Percentiles rank a stretch among this genome's conserved stretches.
Evolutionary conservation across 2,113 vertebrate species (phyloP).

Genomic region (Phrynocephalus versicolor): DNA sequence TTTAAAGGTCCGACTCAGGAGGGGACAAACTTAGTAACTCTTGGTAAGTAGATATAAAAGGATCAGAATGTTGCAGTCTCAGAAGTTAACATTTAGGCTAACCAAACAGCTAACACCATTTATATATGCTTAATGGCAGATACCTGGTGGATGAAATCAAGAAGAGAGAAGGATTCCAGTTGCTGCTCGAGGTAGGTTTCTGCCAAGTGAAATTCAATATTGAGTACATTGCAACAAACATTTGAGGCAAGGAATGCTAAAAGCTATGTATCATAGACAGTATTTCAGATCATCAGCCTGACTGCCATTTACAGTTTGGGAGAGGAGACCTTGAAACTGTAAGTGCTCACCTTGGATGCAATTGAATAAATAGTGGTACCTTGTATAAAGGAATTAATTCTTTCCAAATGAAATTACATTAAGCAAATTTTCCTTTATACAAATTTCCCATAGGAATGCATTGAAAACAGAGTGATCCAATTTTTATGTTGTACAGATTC

Average conservation of each 20-base stretch:
- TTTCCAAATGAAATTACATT: no score
- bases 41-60: no score
- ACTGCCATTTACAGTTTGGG: background rate
- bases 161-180: conserved; percentile 79
- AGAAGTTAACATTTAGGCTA: no score
- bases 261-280: background rate
- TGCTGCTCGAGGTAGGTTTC: conserved; percentile 77
- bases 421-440: no score
- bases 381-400: no score
- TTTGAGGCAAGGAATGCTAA: background rate
- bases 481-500: no score
- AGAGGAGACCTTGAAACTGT: background rate
- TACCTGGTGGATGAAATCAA: conserved; percentile 83
- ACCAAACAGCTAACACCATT: background rate
- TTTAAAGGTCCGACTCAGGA: no score
- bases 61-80: no score
- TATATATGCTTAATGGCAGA: conserved; percentile 64
- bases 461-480: no score
- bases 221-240: background rate
- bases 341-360: background rate
- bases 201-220: background rate
- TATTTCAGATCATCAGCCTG: background rate
- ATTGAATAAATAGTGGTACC: no score
- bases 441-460: no score
- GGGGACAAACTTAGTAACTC: no score